Conservation (phyloP, 1,140 invertebrate species). For the Hirudo medicinalis region DNA sequence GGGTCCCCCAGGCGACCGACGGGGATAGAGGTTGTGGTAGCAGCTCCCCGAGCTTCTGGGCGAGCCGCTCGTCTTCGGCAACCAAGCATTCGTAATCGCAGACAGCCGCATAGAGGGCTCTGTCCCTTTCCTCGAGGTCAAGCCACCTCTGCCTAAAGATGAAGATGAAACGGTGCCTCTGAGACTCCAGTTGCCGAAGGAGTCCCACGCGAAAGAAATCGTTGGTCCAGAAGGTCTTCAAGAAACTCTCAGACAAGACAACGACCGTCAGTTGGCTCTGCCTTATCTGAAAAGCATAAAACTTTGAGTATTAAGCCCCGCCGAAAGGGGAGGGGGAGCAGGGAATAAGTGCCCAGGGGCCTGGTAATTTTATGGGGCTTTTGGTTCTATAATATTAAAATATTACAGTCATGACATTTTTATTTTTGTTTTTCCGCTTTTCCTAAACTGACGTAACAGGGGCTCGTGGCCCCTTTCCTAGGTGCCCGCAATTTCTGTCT, state of each 20-base stretch:
- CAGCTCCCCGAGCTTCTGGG: background rate
- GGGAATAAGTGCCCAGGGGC: background rate
- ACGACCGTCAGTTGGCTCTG: constrained; percentile 11
- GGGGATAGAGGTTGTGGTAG: background rate
- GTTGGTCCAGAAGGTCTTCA: background rate
- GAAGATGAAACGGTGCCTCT: constrained; percentile 16
- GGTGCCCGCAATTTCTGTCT: no score
- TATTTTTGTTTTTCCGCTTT: background rate
- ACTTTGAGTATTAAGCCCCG: background rate
- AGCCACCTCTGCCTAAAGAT: constrained; percentile 1
- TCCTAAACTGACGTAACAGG: no score
- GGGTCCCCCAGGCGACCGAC: no score
- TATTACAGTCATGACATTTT: background rate
- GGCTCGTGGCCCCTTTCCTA: no score
- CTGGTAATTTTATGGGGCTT: background rate
- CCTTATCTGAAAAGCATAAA: background rate
- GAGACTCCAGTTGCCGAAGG: constrained; percentile 3
- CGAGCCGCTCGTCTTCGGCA: background rate
- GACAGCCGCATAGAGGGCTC: background rate
- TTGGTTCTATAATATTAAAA: background rate
- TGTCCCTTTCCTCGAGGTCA: constrained; percentile 10
- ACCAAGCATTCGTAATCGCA: background rate
- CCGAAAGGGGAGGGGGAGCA: background rate
- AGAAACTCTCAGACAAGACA: constrained; percentile 5
- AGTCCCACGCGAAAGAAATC: background rate